Evolutionary conservation across 2,797 vertebrate species (phyloP).

Genomic region (Gambelia wislizenii): DNA sequence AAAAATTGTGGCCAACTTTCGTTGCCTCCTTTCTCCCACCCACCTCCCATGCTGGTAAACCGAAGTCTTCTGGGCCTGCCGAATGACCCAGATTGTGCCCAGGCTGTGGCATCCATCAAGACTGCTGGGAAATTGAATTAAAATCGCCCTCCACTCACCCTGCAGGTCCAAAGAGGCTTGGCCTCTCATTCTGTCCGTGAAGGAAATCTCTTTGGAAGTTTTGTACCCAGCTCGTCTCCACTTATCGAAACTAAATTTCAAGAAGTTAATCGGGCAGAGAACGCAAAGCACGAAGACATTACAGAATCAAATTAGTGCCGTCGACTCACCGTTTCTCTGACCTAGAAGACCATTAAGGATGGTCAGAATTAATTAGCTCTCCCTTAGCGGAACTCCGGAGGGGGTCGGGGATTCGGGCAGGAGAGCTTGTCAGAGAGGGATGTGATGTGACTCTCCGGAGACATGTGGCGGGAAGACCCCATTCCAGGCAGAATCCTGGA

Average conservation of each 20-base stretch:
- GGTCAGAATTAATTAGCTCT: slow-evolving; percentile 77
- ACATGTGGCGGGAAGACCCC: rapidly evolving
- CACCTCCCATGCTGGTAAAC: neutral
- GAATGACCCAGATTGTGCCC: slow-evolving; percentile 13
- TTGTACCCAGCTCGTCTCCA: slow-evolving; percentile 71
- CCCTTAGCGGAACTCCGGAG: slow-evolving; percentile 58
- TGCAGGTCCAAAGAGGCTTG: slow-evolving; percentile 34
- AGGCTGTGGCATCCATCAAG: neutral
- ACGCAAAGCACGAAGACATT: slow-evolving; percentile 76
- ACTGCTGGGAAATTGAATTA: slow-evolving; percentile 44
- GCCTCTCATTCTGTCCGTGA: slow-evolving; percentile 62
- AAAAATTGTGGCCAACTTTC: neutral
- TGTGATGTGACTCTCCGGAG: slow-evolving; percentile 67
- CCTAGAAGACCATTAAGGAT: slow-evolving; percentile 74
- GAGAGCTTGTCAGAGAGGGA: slow-evolving; percentile 25
- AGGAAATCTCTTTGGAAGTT: slow-evolving; percentile 78
- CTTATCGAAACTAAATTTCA: slow-evolving; percentile 77
- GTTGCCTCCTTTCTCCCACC: too few relatives aligned
- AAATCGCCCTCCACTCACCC: slow-evolving; percentile 11
- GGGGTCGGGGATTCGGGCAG: neutral
- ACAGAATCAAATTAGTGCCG: slow-evolving; percentile 79
- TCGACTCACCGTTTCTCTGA: slow-evolving; percentile 75
- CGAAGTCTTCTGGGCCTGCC: neutral
- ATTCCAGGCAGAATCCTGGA: neutral
- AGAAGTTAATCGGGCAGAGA: slow-evolving; percentile 78